Evolutionary conservation across 2,113 vertebrate species (phyloP).

Genomic region (Myrmophylax atrothorax): DNA sequence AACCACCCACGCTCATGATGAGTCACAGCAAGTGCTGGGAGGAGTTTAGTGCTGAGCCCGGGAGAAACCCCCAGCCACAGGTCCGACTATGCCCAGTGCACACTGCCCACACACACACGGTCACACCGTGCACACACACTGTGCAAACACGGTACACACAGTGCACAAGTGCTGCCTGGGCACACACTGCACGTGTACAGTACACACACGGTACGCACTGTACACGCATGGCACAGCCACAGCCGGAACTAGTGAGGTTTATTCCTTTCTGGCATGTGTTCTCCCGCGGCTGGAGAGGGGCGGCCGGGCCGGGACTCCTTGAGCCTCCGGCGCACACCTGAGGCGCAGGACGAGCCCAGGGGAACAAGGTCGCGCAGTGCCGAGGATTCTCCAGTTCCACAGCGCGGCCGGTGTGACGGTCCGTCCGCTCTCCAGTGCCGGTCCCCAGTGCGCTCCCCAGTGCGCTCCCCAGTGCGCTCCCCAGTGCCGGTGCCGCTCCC

Average conservation of each 20-base stretch:
- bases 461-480: too few species aligned
- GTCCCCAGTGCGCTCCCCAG: neutral
- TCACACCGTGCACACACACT: neutral
- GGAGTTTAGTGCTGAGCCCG: accelerated
- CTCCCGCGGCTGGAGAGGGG: too few species aligned
- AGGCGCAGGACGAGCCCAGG: neutral
- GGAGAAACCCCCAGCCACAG: neutral
- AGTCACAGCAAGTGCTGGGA: accelerated
- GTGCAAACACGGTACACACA: accelerated
- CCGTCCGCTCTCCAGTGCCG: neutral
- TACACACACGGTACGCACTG: accelerated
- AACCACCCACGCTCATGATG: neutral
- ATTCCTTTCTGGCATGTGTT: accelerated
- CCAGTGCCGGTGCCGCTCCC: neutral
- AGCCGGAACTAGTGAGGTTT: accelerated
- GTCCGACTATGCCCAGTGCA: neutral
- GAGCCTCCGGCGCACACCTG: neutral
- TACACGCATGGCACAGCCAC: neutral
- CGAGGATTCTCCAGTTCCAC: neutral
- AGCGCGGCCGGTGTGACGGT: neutral
- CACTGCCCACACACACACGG: neutral
- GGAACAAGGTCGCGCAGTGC: neutral
- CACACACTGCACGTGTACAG: too few species aligned
- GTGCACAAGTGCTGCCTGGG: neutral
- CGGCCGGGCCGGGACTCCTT: neutral